Base-by-base conservation (phyloP, 1,140 invertebrate species). In the Vanessa atalanta region DNA sequence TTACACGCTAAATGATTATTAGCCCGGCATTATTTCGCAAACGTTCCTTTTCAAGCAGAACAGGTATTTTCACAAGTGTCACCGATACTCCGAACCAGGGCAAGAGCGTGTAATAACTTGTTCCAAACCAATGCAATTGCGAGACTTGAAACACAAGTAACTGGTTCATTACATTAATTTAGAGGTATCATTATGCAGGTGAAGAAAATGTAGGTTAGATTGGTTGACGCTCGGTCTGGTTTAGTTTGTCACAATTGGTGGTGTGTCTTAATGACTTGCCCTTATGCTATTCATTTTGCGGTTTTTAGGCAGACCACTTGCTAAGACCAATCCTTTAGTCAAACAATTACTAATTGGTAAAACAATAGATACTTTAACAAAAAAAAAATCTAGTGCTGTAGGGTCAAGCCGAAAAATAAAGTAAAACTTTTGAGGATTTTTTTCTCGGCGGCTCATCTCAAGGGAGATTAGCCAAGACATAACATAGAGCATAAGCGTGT, bases 91-190 rank as follows among this genome's bases (percentile, higher is more conserved):
- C 43, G 31, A 72, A 72, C 9, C 47, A 51, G 72, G 65, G 63
- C 72, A 73, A 73, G 72, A 61, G 65, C 55, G 61, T 67, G 66
- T 63, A 68, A 20, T 64, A 64, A 73, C 72, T 73, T 64, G 65
- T 73, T 68, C 47, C 53, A 20, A 57, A 57, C 53, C 57, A 64
- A 68, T 31, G 47, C 71, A 60, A 70, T 70, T 61, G 37, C 68
- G 63, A 69, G n/a, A 71, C 61, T n/a, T 51, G 48, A 71, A 53
- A 70, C 55, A 61, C 55, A 67, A 73, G 65, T 66, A 73, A 67
- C 71, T 67, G 31, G 71, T 67, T 73, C 71, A 63, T 65, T 55
- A 73, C 47, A 61, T 73, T 67, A 73, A 73, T 61, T 68, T 51
- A 63, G 53, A 73, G 67, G 65, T 67, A 67, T 57, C 53, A 57